These are phyloP conservation scores for Acrocyrtus sp. DNA, from an alignment of 2,888 invertebrate genomes.

Conservation along the genomic window DNA sequence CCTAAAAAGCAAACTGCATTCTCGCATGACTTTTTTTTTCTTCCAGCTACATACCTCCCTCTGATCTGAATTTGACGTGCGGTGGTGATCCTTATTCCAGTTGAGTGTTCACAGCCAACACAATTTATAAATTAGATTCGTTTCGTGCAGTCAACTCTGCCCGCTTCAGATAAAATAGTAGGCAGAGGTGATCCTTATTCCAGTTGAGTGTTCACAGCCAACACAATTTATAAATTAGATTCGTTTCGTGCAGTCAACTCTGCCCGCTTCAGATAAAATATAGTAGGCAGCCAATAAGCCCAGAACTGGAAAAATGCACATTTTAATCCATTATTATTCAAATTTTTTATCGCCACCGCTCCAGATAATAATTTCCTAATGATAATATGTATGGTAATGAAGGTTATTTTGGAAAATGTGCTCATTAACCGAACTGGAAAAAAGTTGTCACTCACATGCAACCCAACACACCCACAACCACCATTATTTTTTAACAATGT, in stretches of 20 bases:
- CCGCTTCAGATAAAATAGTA: not conserved
- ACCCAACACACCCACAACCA: not conserved
- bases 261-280: not conserved
- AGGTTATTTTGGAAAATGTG: slow-evolving; percentile 8
- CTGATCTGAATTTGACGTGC: slow-evolving; percentile 12
- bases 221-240: slow-evolving; percentile 3
- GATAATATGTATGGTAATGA: slow-evolving; percentile 12
- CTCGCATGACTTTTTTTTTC: slow-evolving; percentile 35
- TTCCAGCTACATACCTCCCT: not conserved
- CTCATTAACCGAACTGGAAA: not conserved
- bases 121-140: slow-evolving; percentile 8
- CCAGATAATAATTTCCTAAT: not conserved
- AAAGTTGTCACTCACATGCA: slow-evolving; percentile 11
- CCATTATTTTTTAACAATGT: not conserved
- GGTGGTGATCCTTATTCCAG: slow-evolving; percentile 1
- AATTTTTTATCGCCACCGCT: not conserved
- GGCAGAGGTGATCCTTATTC: not conserved
- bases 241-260: slow-evolving; percentile 4
- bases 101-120: not conserved
- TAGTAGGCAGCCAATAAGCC: too few relatives aligned
- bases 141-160: slow-evolving; percentile 1
- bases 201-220: not conserved
- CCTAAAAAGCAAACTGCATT: slow-evolving; percentile 37
- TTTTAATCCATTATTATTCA: not conserved
- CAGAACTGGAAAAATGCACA: not conserved